phyloP scores from a whole-genome alignment of 2,888 invertebrate genomes.

The Melikaiella ostensackeni region DNA sequence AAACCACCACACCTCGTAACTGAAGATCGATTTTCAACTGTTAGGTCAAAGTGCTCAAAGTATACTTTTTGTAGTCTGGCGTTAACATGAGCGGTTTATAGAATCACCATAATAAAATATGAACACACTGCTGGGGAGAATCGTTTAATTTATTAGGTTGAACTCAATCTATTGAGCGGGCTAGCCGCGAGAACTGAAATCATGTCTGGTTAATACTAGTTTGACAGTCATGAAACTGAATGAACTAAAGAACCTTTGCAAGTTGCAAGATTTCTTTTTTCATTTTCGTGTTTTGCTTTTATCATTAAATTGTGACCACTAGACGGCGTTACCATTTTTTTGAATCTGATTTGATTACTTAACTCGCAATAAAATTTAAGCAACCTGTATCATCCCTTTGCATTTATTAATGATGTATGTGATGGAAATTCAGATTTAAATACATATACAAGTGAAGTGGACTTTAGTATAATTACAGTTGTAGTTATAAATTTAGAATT shows the following conservation, averaged over 20 bases:
- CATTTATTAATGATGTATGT: not conserved
- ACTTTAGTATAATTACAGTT: too few relatives aligned
- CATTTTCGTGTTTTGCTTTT: not conserved
- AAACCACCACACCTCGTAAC: not conserved
- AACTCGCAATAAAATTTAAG: not conserved
- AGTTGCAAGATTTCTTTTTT: not conserved
- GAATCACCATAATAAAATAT: not conserved
- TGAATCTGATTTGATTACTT: not conserved
- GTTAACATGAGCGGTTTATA: not conserved
- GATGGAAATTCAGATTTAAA: too few relatives aligned
- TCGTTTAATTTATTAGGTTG: conserved; percentile 7
- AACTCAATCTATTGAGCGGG: not conserved
- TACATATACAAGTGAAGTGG: too few relatives aligned
- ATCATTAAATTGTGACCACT: not conserved
- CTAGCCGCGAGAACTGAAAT: not conserved
- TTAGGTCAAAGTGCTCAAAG: not conserved
- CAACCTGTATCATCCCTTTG: not conserved
- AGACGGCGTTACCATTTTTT: not conserved
- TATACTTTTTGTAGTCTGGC: not conserved
- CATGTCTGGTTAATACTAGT: not conserved
- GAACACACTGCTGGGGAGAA: not conserved
- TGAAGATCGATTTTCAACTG: not conserved
- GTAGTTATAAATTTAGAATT: too few relatives aligned
- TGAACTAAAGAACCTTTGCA: not conserved
- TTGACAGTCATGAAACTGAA: not conserved